phyloP scores from a whole-genome alignment of 2,113 vertebrate species.

The Octodon degus region DNA sequence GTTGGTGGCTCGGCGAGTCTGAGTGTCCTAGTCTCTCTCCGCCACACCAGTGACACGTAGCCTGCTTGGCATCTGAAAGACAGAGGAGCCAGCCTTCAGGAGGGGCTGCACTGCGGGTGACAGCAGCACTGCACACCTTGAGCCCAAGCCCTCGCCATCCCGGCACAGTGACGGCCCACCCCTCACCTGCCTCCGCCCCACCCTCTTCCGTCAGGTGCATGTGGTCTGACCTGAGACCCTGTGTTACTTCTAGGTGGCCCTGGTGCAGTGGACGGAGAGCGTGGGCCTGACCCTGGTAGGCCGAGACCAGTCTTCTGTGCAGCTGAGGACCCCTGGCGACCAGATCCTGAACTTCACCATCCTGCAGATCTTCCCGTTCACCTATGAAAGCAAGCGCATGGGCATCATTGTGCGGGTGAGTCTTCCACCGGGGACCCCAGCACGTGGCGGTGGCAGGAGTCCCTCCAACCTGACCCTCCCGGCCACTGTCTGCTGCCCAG shows the following conservation, averaged over 20 bases:
- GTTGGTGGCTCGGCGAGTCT: not conserved
- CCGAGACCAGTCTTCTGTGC: slow-evolving; percentile 97
- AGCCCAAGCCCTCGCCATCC: not conserved
- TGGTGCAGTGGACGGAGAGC: slow-evolving; percentile 99
- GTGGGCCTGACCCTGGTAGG: slow-evolving; percentile 97
- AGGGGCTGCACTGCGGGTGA: not conserved
- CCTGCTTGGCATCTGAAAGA: not conserved
- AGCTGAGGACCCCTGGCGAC: slow-evolving; percentile 98
- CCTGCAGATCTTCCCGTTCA: slow-evolving; percentile 98
- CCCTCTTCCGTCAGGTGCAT: not conserved
- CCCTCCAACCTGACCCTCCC: too few species aligned
- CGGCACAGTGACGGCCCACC: not conserved
- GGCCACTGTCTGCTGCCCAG: fast-evolving
- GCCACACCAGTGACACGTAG: fast-evolving
- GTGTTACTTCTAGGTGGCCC: slow-evolving; percentile 91
- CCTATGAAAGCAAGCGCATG: slow-evolving; percentile 99
- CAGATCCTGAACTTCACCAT: slow-evolving; percentile 99
- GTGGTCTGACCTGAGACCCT: slow-evolving; percentile 60
- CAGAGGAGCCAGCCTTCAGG: fast-evolving
- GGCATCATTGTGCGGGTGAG: slow-evolving; percentile 97
- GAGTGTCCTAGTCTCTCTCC: not conserved
- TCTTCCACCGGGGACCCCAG: not conserved
- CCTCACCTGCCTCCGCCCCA: not conserved
- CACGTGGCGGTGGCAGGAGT: not conserved
- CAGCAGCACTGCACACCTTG: not conserved